Evolutionary conservation across 2,797 vertebrate species (phyloP), one percentile per base, ranked within the genome.

Genomic region (Xenentodon cancila): DNA sequence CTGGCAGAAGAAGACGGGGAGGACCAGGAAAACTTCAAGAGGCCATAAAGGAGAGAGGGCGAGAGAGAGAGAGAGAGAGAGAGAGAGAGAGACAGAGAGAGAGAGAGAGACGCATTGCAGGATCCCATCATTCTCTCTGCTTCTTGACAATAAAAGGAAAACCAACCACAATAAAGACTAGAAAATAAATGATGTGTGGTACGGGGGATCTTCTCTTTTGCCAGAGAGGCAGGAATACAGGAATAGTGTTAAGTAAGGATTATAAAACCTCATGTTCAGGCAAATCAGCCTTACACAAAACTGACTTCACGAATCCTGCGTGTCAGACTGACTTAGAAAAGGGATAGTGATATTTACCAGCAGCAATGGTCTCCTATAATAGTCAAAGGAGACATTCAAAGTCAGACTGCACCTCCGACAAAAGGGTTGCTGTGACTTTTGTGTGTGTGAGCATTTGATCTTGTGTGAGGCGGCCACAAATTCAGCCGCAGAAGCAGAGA

Each of bases 301-400:
- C 47, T 51, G 59, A 70, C 46, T 66, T 50, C 61, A 80, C 77
- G 76, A 87, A 64, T 68, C 70, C 65, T 59, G 54, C 71, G 73
- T 84, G 85, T 90, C 82, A 45, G 45, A 56, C 81, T 90, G 91
- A 89, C 88, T 88, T 47, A 19, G 64, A 82, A 87, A 85, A 71
- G 67, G 77, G 64, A 84, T 71, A 64, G 73, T 15, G 44, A 64
- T 56, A 64, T 85, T 86, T 73, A 81, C 84, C 68, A 75, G 75
- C 80, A 68, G 73, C 68, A 73, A 53, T 43, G 56, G 66, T 80
- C 75, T 75, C 27, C 64, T 49, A 67, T 80, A 63, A 77, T 25
- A 65, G 55, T 69, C 53, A 64, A 32, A 67, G 65, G 64, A 68
- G 27, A 44, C 66, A 58, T 73, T 81, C 17, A 21, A 75, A 84